Percentiles rank a stretch among this genome's conserved stretches.
Conservation (phyloP, 1,140 invertebrate genomes). For the Apocrypta bakeri region DNA sequence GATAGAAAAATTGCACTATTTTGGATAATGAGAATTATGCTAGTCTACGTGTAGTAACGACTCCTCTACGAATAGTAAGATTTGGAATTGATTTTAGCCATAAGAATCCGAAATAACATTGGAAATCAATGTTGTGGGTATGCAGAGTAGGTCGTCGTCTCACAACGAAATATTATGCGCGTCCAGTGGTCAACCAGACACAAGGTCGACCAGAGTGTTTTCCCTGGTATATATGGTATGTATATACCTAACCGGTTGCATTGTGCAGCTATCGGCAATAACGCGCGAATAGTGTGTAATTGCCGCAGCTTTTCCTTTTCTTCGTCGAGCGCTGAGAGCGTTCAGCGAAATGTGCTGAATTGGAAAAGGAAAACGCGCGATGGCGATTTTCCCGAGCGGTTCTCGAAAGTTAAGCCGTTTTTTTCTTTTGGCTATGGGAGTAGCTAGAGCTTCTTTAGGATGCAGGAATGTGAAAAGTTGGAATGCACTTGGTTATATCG, state of each 20-base stretch:
- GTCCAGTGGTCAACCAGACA: background rate
- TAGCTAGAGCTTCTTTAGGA: background rate
- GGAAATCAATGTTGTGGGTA: background rate
- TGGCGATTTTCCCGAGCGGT: background rate
- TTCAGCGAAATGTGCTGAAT: background rate
- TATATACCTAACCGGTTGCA: background rate
- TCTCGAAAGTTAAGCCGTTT: background rate
- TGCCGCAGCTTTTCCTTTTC: background rate
- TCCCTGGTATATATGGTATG: too few species aligned
- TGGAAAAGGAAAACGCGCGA: background rate
- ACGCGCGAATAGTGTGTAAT: background rate
- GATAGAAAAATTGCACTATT: too few species aligned
- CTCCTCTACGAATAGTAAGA: too few species aligned
- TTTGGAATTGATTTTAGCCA: too few species aligned
- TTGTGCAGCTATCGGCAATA: background rate
- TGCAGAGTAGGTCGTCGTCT: background rate
- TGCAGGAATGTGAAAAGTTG: background rate
- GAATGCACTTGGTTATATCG: too few species aligned
- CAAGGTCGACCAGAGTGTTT: background rate
- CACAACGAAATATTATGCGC: background rate
- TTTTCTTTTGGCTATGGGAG: background rate
- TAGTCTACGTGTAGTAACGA: too few species aligned
- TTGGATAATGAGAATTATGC: too few species aligned
- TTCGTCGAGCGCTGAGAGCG: background rate
- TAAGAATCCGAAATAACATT: too few species aligned